Conservation (phyloP, 2,113 vertebrate species). For the Acinonyx jubatus region DNA sequence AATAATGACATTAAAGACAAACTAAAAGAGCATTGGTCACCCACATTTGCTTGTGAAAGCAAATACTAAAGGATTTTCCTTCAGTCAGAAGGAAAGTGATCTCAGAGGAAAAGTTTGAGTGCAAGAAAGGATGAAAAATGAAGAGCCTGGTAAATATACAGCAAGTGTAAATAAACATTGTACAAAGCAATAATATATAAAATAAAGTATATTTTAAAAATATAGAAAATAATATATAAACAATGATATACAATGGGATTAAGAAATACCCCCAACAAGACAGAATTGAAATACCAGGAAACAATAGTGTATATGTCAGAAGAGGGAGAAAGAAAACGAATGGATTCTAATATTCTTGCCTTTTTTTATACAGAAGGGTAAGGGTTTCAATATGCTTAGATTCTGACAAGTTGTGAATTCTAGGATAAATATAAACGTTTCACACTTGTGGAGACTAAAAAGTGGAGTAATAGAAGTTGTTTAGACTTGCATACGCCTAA, state of each 20-base stretch:
- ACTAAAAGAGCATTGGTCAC: background rate
- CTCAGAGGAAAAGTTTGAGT: background rate
- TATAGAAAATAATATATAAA: background rate
- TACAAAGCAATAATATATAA: background rate
- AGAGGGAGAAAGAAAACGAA: background rate
- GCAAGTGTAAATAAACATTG: background rate
- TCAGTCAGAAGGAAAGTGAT: background rate
- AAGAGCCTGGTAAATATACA: background rate
- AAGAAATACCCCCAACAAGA: background rate
- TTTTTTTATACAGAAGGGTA: background rate
- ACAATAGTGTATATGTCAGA: background rate
- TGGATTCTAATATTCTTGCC: background rate
- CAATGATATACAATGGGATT: background rate
- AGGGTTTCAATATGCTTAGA: background rate
- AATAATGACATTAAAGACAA: background rate
- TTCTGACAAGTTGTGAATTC: background rate
- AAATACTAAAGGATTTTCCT: background rate
- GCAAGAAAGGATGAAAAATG: background rate
- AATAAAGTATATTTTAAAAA: too few species aligned
- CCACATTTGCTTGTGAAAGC: background rate
- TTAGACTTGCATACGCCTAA: background rate
- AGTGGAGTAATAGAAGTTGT: background rate
- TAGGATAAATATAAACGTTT: background rate
- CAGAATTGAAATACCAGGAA: background rate
- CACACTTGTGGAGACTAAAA: background rate